Percentiles rank a stretch among this genome's conserved stretches.
Conservation (phyloP, 2,888 invertebrate genomes). For the Troides aeacus region DNA sequence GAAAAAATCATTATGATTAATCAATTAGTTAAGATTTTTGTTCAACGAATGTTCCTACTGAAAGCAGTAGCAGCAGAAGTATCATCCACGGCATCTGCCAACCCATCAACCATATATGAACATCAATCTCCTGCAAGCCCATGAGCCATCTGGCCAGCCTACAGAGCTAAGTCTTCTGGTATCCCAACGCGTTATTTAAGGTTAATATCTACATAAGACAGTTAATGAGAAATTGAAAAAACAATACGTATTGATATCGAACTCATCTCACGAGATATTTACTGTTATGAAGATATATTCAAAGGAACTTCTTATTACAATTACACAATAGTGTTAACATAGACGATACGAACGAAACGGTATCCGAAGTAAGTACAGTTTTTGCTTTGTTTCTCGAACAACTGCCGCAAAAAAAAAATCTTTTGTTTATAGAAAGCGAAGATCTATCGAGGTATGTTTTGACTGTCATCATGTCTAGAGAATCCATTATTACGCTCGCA, state of each 20-base stretch:
- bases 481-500: slow-evolving; percentile 35
- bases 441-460: slow-evolving; percentile 13
- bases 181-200: too few species aligned
- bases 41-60: too few species aligned
- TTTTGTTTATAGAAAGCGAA: slow-evolving; percentile 3
- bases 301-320: not conserved
- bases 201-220: too few species aligned
- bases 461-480: slow-evolving; percentile 27
- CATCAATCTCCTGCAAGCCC: not conserved
- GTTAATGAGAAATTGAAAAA: not conserved
- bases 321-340: not conserved
- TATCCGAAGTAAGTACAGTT: not conserved
- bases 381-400: slow-evolving; percentile 4
- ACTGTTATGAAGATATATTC: too few species aligned
- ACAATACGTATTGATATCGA: not conserved
- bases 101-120: too few species aligned
- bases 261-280: not conserved
- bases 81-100: too few species aligned
- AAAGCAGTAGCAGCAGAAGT: too few species aligned
- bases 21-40: too few species aligned
- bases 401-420: slow-evolving; percentile 1
- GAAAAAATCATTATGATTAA: too few species aligned
- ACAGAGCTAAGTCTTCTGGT: too few species aligned
- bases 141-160: not conserved
- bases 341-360: not conserved